phyloP scores from a whole-genome alignment of 2,113 vertebrate genomes.

The Heterocephalus glaber region DNA sequence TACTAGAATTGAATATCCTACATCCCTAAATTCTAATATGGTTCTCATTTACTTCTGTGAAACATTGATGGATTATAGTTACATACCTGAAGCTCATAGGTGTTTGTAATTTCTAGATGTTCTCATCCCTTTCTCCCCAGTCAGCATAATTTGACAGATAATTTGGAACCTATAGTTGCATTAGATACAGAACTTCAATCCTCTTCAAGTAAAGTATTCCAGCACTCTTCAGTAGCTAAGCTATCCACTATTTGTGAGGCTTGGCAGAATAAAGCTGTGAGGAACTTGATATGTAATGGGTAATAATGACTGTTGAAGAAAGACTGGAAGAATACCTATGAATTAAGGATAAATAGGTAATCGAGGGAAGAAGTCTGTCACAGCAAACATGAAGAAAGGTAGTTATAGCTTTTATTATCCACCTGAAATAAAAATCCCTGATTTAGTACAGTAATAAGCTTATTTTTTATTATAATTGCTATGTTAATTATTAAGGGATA shows the following conservation, averaged over 20 bases:
- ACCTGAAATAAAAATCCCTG: conserved; percentile 18
- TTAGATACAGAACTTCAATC: background rate
- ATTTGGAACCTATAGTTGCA: background rate
- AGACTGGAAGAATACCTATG: background rate
- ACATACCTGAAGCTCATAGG: background rate
- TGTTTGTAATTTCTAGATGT: conserved; percentile 54
- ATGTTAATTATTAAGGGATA: conserved; percentile 4
- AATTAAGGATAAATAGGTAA: conserved; percentile 1
- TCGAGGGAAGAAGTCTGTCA: background rate
- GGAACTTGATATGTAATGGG: background rate
- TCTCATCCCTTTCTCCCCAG: background rate
- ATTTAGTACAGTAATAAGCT: background rate
- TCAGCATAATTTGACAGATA: conserved; percentile 7
- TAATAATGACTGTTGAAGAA: conserved; percentile 37
- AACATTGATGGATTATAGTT: background rate
- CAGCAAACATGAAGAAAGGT: background rate
- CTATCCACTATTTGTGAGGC: background rate
- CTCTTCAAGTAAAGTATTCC: conserved; percentile 9
- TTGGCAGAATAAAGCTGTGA: conserved; percentile 8
- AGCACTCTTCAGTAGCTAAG: background rate
- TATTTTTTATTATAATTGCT: background rate
- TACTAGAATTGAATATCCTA: background rate
- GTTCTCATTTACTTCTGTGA: conserved; percentile 18
- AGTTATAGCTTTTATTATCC: background rate
- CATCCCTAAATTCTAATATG: background rate